Conservation (phyloP, 64 coral and sea anemone species). For the Stylophora pistillata region DNA sequence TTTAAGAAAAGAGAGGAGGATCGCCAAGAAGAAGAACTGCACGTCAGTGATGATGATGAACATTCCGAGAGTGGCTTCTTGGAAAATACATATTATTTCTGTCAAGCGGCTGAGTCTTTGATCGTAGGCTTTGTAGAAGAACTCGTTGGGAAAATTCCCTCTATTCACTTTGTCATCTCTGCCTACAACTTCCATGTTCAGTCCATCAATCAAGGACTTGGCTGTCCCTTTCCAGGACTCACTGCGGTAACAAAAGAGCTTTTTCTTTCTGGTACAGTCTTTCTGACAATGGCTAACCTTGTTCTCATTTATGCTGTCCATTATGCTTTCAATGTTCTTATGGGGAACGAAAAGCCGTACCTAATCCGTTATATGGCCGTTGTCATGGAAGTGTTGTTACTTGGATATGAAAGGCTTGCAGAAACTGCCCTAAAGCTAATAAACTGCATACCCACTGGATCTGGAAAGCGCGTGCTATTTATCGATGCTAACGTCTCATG, state of each 20-base stretch:
- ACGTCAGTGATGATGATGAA: not conserved
- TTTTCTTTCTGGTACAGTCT: conserved; percentile 37
- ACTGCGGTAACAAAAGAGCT: conserved; percentile 68
- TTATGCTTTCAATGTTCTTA: not conserved
- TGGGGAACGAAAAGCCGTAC: not conserved
- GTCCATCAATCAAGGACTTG: conserved; percentile 3
- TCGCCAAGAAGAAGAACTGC: too few relatives aligned
- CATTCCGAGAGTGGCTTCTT: conserved; percentile 10
- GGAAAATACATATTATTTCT: conserved; percentile 68
- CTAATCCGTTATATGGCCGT: conserved; percentile 42
- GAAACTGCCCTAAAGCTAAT: conserved; percentile 52
- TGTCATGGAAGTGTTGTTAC: conserved; percentile 47
- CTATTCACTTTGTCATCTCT: not conserved
- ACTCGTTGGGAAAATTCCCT: not conserved
- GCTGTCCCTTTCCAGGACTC: conserved; percentile 69
- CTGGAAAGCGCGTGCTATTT: conserved; percentile 30
- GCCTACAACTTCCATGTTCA: conserved; percentile 54
- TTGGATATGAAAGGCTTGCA: conserved; percentile 62
- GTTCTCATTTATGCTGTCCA: not conserved
- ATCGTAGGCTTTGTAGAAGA: conserved; percentile 2
- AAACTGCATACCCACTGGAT: conserved; percentile 10
- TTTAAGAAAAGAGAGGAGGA: not conserved
- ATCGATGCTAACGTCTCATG: conserved; percentile 59
- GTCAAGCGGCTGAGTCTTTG: conserved; percentile 48
- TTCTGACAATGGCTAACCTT: conserved; percentile 16